Base-by-base conservation (phyloP, 2,113 vertebrate genomes). In the Hymenochirus boettgeri region DNA sequence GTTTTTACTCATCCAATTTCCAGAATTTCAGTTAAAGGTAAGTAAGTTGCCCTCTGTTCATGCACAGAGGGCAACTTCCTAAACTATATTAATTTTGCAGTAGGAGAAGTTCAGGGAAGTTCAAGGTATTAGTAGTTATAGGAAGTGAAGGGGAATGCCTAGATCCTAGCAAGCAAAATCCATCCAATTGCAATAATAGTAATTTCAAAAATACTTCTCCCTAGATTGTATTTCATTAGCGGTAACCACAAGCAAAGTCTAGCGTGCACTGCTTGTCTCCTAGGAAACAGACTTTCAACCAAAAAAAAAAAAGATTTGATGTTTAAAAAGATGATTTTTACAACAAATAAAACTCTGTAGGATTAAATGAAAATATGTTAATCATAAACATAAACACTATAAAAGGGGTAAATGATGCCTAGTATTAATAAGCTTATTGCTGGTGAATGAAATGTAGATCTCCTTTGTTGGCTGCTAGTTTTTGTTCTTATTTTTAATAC, bases 251-350 rank as follows among this genome's bases (percentile, higher is more conserved):
- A 48, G 18, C 13, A 22, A 48, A 23, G 21, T 22, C 46, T 48
- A 48, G 21, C 7, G 10, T 21, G 33, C 33, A 35, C 10, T 35
- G 33, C 33, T 13, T 35, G 57, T 59, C 42, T 46, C 57, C 57
- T 26, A 27, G 39, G 57, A 17, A 46, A 46, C 57, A 45, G 57
- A 25, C 57, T 59, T 45, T 26, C 37, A 45, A 19, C 57, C 37
- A 45, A 39, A 25, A 10, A 45, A 39, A 25, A 10, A 39, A n/a
- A 59, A 42, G 22, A 17, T 46, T 59, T 59, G 33, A 25, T 46
- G 27, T 45, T 25, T 46, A 59, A 58, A n/a, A 58, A 39, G 24
- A 59, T 59, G 22, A 45, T 7, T 25, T 46, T 15, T 18, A n/a
- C 7, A 24, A 59, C 24, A 59, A 26, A 59, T 19, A 59, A 45